Base-by-base conservation (phyloP, 2,797 vertebrate genomes). In the Triplophysa bombifrons region DNA sequence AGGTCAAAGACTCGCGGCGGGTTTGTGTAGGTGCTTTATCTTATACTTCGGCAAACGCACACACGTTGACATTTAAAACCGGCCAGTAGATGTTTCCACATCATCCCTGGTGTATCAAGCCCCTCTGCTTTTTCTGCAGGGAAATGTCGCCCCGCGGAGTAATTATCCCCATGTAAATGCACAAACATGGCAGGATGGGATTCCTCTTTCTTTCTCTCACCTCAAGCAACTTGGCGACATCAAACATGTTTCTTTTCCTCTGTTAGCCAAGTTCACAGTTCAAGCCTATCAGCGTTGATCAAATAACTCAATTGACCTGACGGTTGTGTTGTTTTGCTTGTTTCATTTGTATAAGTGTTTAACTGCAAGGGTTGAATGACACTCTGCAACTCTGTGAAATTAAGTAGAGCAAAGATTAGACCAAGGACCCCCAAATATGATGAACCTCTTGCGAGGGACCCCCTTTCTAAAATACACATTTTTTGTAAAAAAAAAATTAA, bases 101-200 rank as follows among this genome's bases (percentile, higher is more conserved):
- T 78, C 46, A 27, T 71, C 74, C 66, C 74, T 48, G 60, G 38
- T 61, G 55, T 66, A 78, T 60, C 72, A 53, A 69, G 50, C 51
- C 22, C 5, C 65, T 61, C 53, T 46, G 38, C 68, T 76, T 50
- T 76, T 74, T 84, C 77, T 76, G 53, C n/a, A n/a, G 44, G 67
- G 64, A 84, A 84, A 84, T 79, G 81, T 80, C 76, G 78, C 76
- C 63, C 41, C 30, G 38, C 46, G 22, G 72, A 82, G 74, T 80
- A 84, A 81, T 84, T 76, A 81, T 80, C 74, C 22, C 66, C 19
- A 76, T 71, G 64, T 75, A 71, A 80, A 22, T 74, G 73, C 66
- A 70, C 56, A 72, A 66, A 76, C 75, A 61, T 73, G 53, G 61
- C 48, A 56, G 72, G 25, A 72, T 63, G 78, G 67, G 71, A 82